Base-by-base conservation (phyloP, 2,888 invertebrate genomes). In the Meta bourneti region DNA sequence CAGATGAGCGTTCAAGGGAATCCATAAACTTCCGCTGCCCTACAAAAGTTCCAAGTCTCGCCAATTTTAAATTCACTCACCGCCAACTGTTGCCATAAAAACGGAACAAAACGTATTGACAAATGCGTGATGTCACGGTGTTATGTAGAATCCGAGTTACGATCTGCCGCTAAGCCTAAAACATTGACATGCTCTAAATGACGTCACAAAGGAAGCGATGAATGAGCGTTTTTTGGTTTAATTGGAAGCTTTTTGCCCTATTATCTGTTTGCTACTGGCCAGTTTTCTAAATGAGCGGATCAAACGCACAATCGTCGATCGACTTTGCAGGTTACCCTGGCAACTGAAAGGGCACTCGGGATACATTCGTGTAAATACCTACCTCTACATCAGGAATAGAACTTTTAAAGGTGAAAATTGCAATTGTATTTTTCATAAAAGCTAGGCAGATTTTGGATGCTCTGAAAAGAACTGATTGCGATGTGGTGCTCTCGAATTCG, bases 1-100 rank as follows among this genome's bases (percentile, higher is more conserved):
- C 78, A 16, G 51, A 78, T 52, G n/a, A 78, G 16, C 11, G 19
- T 7, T 34, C 48, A 20, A 75, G 48, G 20, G 75, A 16, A 16
- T 75, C 48, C 52, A 72, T 71, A 52, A 82, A 71, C 16, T 52
- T 72, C n/a, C 71, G n/a, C 7, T 71, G n/a, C 48, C 51, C 49
- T 5, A 16, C 51, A 19, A 4, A 9, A 69, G 54, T 69, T 20
- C 80, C 16, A 34, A 61, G n/a, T 70, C 51, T 81, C 81, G 81
- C 79, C 79, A 79, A 79, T 13, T 13, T 77, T n/a, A 9, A 49
- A n/a, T 77, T 48, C 19, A 52, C 34, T 19, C 20, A 34, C 61
- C 54, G 54, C 79, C 52, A 79, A 19, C 16, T 7, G 54, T 5
- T 11, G 61, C 61, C 11, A 5, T 61, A 16, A 61, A 9, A 61